Percentiles rank a stretch among this genome's conserved stretches.
Conservation (phyloP, 2,113 vertebrate species). For the Melanotaenia duboulayi region DNA sequence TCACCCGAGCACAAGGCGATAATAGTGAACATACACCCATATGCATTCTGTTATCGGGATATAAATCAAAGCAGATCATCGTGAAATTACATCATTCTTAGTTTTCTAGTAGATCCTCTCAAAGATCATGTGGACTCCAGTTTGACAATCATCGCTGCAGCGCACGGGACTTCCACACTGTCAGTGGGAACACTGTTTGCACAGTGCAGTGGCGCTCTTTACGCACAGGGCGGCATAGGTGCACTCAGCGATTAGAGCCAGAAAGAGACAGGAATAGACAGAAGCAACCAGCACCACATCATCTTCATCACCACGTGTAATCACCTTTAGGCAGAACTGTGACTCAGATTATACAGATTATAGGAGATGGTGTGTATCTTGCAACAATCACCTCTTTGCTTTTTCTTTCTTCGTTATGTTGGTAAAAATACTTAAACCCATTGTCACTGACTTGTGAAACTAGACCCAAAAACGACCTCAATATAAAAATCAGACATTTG, state of each 20-base stretch:
- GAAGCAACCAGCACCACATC: conserved; percentile 8
- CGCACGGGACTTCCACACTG: conserved; percentile 26
- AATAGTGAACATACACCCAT: conserved; percentile 27
- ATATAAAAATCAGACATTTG: no score
- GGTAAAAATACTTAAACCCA: background rate
- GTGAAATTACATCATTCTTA: conserved; percentile 58
- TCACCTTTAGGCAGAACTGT: conserved; percentile 11
- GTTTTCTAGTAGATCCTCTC: conserved; percentile 38
- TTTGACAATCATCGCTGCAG: conserved; percentile 38
- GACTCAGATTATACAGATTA: background rate
- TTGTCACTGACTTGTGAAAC: background rate
- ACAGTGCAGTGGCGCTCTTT: conserved; percentile 67
- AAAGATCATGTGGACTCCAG: conserved; percentile 29
- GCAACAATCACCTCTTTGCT: background rate
- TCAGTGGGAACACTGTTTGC: conserved; percentile 48
- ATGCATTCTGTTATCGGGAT: conserved; percentile 38
- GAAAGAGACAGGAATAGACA: background rate
- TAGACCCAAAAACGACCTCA: background rate
- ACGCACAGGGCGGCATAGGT: conserved; percentile 43
- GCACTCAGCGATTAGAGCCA: conserved; percentile 18
- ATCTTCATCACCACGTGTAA: conserved; percentile 7
- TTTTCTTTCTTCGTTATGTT: background rate
- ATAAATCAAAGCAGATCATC: conserved; percentile 54
- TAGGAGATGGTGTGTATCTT: background rate
- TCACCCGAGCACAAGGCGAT: conserved; percentile 41